Evolutionary conservation across 35 echinoderm and acorn worm genomes (phyloP), one percentile per base, ranked within the genome.

Genomic region (Chiridota heheva): DNA sequence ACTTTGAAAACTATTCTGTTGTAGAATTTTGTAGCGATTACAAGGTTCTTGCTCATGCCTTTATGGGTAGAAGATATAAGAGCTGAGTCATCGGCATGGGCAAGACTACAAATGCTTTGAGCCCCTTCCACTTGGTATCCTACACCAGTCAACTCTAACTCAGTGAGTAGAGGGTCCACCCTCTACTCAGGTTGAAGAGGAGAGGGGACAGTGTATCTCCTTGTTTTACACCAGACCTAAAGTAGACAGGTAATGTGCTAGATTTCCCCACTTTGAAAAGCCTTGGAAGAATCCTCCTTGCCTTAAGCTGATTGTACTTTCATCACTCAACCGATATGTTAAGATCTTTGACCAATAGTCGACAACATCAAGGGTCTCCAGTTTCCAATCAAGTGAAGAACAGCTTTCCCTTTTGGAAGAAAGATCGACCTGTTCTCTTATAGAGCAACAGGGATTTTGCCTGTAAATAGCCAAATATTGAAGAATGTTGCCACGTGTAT

Each of bases 181-280:
- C n/a, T n/a, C n/a, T 1, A 20, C 43, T 44, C 5, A 75, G 71
- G 18, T 75, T 75, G 71, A 75, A 75, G 5, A 75, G 42, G 4
- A 57, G 5, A 3, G 71, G 71, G 0, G 42, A 75, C 41, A 75
- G 28, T 2, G 71, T 38, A 24, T 75, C 71, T 2, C 44, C 70
- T 42, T 73, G 70, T 25, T 73, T 56, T 2, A 75, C 71, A 24
- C 16, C 1, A 44, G 40, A 46, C 0, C 13, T 25, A 25, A 75
- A 17, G 7, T n/a, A 53, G 22, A 75, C 49, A 4, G 22, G 26
- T 2, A 24, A 27, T 18, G 71, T 75, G 40, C 49, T 25, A 3
- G 40, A 7, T 6, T n/a, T 20, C 44, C 29, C 39, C 3, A 75
- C 71, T 25, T 75, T 44, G 46, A 75, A 75, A 0, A 1, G 3